Base-by-base conservation (phyloP, 2,113 vertebrate species). In the Acrocephalus kingi region DNA sequence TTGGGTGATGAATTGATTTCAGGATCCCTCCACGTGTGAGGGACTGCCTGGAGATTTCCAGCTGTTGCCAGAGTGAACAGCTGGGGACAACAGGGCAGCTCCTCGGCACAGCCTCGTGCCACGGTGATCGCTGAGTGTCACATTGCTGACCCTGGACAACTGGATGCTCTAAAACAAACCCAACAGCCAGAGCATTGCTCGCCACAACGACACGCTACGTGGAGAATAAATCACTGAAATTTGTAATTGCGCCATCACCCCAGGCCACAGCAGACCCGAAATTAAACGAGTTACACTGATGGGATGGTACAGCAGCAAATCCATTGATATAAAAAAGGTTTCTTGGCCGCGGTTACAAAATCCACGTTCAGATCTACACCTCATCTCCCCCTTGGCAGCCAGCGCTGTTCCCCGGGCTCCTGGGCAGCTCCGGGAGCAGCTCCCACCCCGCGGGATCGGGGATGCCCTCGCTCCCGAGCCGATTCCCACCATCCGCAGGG, bases 391-490 rank as follows among this genome's bases (percentile, higher is more conserved):
- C 1, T 0, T 1, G 23, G 51, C 51, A 35, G 35, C 14, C 1
- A 3, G 18, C 10, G 3, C 7, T 2, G 35, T 3, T 5, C 43
- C 5, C 35, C 35, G 35, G 35, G 35, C 35, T 35, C 1, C 24
- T 0, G 62, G 18, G 23, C 51, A n/a, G 10, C 4, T 3, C n/a
- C 28, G n/a, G 19, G 1, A 1, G 43, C 31, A 21, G 54, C 51
- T 2, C 3, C n/a, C 58, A 0, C 14, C 0, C 46, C 2, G 41
- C n/a, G 7, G 21, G 31, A 7, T 3, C 7, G 27, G 0, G 4
- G 23, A 25, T 11, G 27, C 35, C 7, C 20, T 7, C 15, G 1
- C 14, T 15, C 28, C 72, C 3, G 20, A 46, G 20, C 43, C 41
- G 1, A 2, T 9, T 14, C 62, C 31, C 30, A 1, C 6, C 1